Conservation (phyloP, 2,797 vertebrate genomes). For the Xyrichtys novacula region DNA sequence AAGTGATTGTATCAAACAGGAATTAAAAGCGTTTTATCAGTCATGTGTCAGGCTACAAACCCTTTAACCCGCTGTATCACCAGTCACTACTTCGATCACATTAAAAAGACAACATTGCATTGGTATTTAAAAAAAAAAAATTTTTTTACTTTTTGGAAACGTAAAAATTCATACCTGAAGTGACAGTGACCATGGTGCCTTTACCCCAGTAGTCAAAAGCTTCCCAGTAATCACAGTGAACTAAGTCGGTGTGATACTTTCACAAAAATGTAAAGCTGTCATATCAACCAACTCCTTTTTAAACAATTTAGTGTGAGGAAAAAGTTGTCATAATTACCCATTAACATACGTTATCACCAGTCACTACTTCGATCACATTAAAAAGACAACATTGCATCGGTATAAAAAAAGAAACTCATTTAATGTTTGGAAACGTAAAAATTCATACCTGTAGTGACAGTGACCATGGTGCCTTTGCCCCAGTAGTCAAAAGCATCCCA, state of each 20-base stretch:
- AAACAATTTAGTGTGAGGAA: too few relatives aligned
- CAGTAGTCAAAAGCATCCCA: slow-evolving; percentile 49
- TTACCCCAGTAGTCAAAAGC: slow-evolving; percentile 3
- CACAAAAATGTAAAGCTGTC: background rate
- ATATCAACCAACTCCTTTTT: too few relatives aligned
- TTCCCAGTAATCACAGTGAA: background rate
- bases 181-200: background rate
- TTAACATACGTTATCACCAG: background rate
- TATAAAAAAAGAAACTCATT: background rate
- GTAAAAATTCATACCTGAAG: background rate
- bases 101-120: background rate
- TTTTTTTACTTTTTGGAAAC: background rate
- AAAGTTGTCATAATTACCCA: too few relatives aligned
- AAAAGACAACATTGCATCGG: background rate
- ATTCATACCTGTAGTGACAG: slow-evolving; percentile 69
- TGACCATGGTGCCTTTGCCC: slow-evolving; percentile 67
- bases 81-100: background rate
- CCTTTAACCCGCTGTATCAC: background rate
- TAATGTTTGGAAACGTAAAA: background rate
- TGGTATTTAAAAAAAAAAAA: background rate
- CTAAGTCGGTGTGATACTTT: background rate
- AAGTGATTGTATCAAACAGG: too few relatives aligned
- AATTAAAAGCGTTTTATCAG: too few relatives aligned
- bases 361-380: background rate
- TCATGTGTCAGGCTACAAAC: too few relatives aligned